Percentiles rank a stretch among this genome's conserved stretches.
phyloP scores from a whole-genome alignment of 2,888 invertebrate species.

The Lithodes maja region DNA sequence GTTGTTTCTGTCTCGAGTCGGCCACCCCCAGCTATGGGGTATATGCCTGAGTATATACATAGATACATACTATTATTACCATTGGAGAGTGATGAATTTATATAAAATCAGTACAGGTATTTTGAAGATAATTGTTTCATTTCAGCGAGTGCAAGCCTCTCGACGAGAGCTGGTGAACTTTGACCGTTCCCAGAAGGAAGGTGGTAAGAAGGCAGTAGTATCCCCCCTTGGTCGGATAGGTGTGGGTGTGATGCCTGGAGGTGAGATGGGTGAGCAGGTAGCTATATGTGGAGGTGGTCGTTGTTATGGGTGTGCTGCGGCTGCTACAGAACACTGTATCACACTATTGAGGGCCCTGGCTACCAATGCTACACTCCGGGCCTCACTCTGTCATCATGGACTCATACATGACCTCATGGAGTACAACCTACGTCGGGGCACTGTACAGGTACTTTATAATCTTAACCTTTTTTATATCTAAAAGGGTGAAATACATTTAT shows the following conservation, averaged over 20 bases:
- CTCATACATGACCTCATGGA: conserved; percentile 92
- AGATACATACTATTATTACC: too few relatives aligned
- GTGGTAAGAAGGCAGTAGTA: conserved; percentile 79
- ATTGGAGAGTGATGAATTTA: too few relatives aligned
- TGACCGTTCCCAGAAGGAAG: conserved; percentile 81
- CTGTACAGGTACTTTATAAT: conserved; percentile 78
- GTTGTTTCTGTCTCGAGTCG: too few relatives aligned
- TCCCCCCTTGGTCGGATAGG: conserved; percentile 71
- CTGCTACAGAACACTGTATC: conserved; percentile 95
- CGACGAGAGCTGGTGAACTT: conserved; percentile 92
- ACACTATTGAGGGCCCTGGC: conserved; percentile 92
- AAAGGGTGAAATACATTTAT: not conserved
- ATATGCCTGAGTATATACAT: too few relatives aligned
- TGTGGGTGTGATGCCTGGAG: conserved; percentile 25
- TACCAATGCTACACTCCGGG: conserved; percentile 84
- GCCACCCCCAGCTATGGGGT: too few relatives aligned
- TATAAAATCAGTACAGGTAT: too few relatives aligned
- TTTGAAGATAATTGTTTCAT: conserved; percentile 73
- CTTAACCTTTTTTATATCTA: not conserved
- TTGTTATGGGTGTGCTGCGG: conserved; percentile 82
- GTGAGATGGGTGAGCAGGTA: conserved; percentile 44
- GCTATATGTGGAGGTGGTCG: conserved; percentile 68
- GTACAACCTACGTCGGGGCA: conserved; percentile 91
- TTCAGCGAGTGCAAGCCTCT: conserved; percentile 91
- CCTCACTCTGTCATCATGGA: conserved; percentile 87